Evolutionary conservation across 2,797 vertebrate genomes (phyloP).

Genomic region (Taenioides sp.): DNA sequence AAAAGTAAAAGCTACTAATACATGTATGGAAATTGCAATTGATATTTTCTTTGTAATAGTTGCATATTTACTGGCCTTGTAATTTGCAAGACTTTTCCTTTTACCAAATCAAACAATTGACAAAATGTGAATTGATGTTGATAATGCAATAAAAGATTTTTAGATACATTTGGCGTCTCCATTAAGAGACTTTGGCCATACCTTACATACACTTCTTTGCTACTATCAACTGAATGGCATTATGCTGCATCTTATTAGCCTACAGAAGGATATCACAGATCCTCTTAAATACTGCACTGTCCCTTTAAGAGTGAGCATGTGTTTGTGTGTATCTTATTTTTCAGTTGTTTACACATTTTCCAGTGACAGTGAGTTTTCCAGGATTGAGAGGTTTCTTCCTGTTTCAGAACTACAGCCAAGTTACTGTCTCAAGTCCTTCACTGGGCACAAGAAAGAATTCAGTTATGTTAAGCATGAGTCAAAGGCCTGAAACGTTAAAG

Average conservation of each 20-base stretch:
- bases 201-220: background rate
- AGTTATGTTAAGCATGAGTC: background rate
- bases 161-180: too few relatives aligned
- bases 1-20: too few relatives aligned
- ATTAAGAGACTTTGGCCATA: background rate
- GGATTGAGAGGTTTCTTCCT: conserved; percentile 1
- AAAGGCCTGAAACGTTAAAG: too few relatives aligned
- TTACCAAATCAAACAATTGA: too few relatives aligned
- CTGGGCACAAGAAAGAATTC: background rate
- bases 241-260: background rate
- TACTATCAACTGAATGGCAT: too few relatives aligned
- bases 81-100: too few relatives aligned
- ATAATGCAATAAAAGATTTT: too few relatives aligned
- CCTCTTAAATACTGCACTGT: background rate
- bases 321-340: background rate
- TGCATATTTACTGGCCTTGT: too few relatives aligned
- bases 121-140: too few relatives aligned
- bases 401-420: conserved; percentile 10
- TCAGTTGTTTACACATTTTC: background rate
- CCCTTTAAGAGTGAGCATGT: background rate
- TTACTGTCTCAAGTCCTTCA: background rate
- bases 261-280: background rate
- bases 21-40: too few relatives aligned
- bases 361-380: background rate
- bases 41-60: too few relatives aligned